Evolutionary conservation across 1,140 invertebrate genomes (phyloP), one percentile per base, ranked within the genome.

Genomic region (Drosophila pandora): DNA sequence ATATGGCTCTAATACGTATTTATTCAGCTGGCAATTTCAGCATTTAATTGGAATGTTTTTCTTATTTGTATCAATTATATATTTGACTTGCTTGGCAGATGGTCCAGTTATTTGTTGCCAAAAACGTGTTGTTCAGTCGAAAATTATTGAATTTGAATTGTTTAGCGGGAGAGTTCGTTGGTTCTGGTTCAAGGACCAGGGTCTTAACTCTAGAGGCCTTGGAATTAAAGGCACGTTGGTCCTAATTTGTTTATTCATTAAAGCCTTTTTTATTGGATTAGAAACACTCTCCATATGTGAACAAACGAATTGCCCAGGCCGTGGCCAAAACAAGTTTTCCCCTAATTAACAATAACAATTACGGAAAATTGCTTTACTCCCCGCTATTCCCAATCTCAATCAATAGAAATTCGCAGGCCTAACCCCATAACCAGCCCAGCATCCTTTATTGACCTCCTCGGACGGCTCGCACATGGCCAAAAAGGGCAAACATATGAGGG

Each of bases 331-430:
- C 25, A 34, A 34, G 1, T 45, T 39, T n/a, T 32, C 34, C 13
- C n/a, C 32, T 9, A 55, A 69, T 69, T 68, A 69, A 69, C 52
- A 69, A 57, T 69, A 70, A 57, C 64, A 69, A 69, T 70, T 69
- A 70, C 25, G 21, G 49, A 21, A 48, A 68, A 49, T 57, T 53
- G 61, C 10, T 30, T 28, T 17, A 34, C 64, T 21, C 22, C 28
- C 9, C 39, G 8, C 13, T 13, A 9, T 17, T 45, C 17, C 28
- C 34, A 52, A 67, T 45, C 47, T 21, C 60, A 69, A 70, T 70
- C 64, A 70, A 70, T 69, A 43, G 64, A 13, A 69, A 69, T 58
- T 21, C 28, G 23, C 50, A 23, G 22, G n/a, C 17, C 41, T 22
- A 70, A 30, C 21, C 62, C 63, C n/a, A 50, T 39, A 43, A 34